Percentiles rank a stretch among this genome's conserved stretches.
These are phyloP conservation scores for Eueremaeus valkanovi DNA, from an alignment of 2,888 invertebrate genomes.

Conservation along the genomic window DNA sequence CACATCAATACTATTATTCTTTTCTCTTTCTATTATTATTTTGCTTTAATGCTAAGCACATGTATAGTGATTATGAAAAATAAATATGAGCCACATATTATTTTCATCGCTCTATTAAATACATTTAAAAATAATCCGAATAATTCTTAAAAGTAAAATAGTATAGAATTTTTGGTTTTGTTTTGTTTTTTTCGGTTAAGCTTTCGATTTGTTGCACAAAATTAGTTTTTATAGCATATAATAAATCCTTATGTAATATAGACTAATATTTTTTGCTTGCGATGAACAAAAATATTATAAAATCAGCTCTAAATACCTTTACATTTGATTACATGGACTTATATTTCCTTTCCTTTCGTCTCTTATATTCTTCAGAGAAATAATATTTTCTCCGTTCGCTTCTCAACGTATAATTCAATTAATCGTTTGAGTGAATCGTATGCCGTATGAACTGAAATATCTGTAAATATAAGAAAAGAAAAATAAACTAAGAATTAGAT, in stretches of 20 bases:
- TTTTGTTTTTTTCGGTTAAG: no score
- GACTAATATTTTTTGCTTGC: no score
- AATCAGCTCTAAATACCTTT: constrained; percentile 9
- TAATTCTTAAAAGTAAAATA: no score
- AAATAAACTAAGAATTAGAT: neutral
- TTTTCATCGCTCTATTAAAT: neutral
- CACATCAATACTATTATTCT: neutral
- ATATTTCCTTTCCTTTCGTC: neutral
- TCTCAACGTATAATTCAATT: neutral
- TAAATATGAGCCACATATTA: neutral
- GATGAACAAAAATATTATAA: neutral
- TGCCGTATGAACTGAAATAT: neutral
- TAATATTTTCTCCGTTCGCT: neutral
- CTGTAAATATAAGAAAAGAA: neutral
- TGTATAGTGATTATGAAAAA: no score
- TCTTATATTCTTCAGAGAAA: neutral
- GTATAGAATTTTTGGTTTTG: no score
- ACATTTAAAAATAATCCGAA: no score
- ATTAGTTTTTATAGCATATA: neutral
- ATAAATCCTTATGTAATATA: neutral
- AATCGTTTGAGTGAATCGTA: neutral
- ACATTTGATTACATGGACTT: neutral
- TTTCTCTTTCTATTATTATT: neutral
- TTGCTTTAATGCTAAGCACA: neutral
- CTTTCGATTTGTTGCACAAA: neutral